Evolutionary conservation across 1,140 invertebrate genomes (phyloP), one percentile per base, ranked within the genome.

Genomic region (Drosophila insularis): DNA sequence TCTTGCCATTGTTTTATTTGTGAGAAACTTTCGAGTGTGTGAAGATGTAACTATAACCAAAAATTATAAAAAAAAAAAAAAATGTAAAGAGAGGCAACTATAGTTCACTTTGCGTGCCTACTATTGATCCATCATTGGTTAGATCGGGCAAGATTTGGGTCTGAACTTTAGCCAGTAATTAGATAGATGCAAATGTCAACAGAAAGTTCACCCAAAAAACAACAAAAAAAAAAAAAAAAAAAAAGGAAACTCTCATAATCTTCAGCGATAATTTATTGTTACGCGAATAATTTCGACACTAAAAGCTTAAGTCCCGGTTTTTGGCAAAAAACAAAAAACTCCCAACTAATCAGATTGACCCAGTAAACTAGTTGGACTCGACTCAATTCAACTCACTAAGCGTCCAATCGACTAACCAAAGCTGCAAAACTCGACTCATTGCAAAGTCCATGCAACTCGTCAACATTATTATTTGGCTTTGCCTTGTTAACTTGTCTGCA

Each of bases 401-500:
- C 40, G 14, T 14, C 14, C 40, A 11, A 50, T 19, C 43, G 43
- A 21, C 14, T 14, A 19, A 21, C 43, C 1, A 8, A 21, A 50
- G 10, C 27, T 27, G 0, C 0, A 27, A 27, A 27, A 27, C 27
- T 50, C 43, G 43, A 50, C 17, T 50, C 17, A 19, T 17, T 46
- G 43, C 17, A 17, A 63, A 58, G 78, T 81, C 78, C 72, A 80
- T 84, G 81, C 81, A 75, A 85, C 78, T 84, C 85, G 84, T 89
- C 84, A 89, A 89, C 84, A 87, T 89, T 89, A 89, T 89, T 89
- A 89, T 89, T 84, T 89, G 89, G 82, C 89, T 89, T 84, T 89
- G 89, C 80, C 89, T 89, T 90, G 89, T 90, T 89, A 90, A 90
- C 89, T 90, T 90, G 89, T 90, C 89, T 90, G 89, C 89, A 90